Base-by-base conservation (phyloP, 2,888 invertebrate genomes). In the Synanthedon formicaeformis region DNA sequence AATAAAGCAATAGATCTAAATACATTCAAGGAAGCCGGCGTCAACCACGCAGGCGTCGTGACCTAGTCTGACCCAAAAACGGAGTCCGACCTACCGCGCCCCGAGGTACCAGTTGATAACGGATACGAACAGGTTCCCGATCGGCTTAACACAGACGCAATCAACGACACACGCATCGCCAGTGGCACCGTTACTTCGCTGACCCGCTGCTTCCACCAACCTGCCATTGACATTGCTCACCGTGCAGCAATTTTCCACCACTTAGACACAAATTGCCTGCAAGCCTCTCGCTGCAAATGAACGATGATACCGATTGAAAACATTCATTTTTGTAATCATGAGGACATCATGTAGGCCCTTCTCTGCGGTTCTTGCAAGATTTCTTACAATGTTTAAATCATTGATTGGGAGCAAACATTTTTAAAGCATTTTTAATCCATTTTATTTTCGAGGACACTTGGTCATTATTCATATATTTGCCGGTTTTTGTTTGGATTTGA, bases 51-150 rank as follows among this genome's bases (percentile, higher is more conserved):
- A 86, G 79, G 86, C 86, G 86, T 78, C 78, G 72, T 86, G 86
- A 87, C 86, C 86, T 71, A 82, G 73, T 71, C 77, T 84, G 86
- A 87, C 86, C 86, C 81, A 86, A 85, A 85, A 85, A 78, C 79
- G 71, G 70, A 74, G 64, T 71, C 70, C 72, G 77, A 71, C 71
- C 75, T 72, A 75, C 78, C 78, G 73, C 78, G 71, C 80, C 78
- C 27, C 69, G 69, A 70, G 69, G 68, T 69, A 69, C 76, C 71
- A 75, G 71, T 78, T 77, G 75, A 79, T 81, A 78, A 77, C 81
- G 79, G 82, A 78, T 78, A 71, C 72, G 64, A 45, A 45, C 45
- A 49, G 79, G 78, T 80, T 83, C 82, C 78, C 78, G 83, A 79
- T 80, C 71, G 63, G 61, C 63, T 60, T 64, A 23, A 67, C 66